phyloP scores from a whole-genome alignment of 2,888 invertebrate genomes.

The Subacronicta megacephala region DNA sequence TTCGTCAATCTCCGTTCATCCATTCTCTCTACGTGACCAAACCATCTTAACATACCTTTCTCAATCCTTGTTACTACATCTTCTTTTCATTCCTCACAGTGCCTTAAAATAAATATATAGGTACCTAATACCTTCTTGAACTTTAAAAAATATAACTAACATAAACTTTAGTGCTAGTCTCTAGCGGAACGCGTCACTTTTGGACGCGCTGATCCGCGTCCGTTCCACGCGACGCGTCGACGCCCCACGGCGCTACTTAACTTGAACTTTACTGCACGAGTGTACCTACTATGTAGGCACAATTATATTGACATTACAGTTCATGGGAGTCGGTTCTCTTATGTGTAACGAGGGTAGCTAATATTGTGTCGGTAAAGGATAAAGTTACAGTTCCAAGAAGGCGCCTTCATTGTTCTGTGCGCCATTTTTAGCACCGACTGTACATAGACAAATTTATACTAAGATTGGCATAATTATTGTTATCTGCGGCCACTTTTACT shows the following conservation, averaged over 20 bases:
- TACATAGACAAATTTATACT: too few relatives aligned
- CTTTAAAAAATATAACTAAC: conserved; percentile 18
- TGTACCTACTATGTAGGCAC: conserved; percentile 22
- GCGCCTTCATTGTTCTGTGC: too few relatives aligned
- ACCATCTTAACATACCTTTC: too few relatives aligned
- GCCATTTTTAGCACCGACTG: neutral
- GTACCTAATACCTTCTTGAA: neutral
- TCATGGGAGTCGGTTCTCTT: conserved; percentile 28
- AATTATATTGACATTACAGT: conserved; percentile 48
- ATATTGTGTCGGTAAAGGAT: neutral
- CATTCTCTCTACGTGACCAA: too few relatives aligned
- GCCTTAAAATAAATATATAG: too few relatives aligned
- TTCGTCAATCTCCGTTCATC: too few relatives aligned
- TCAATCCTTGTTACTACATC: too few relatives aligned
- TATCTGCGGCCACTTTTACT: too few relatives aligned
- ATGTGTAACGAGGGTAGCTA: conserved; percentile 6
- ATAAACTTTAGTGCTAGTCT: conserved; percentile 31
- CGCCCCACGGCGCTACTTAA: conserved; percentile 66
- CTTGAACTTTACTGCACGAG: conserved; percentile 63
- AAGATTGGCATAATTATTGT: too few relatives aligned
- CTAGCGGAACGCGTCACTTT: conserved; percentile 58
- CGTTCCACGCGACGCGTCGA: conserved; percentile 67
- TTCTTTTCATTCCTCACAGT: too few relatives aligned
- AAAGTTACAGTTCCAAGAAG: neutral
- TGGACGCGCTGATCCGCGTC: conserved; percentile 65